Evolutionary conservation across 2,888 invertebrate species (phyloP).

Genomic region (Dioctria rufipes): DNA sequence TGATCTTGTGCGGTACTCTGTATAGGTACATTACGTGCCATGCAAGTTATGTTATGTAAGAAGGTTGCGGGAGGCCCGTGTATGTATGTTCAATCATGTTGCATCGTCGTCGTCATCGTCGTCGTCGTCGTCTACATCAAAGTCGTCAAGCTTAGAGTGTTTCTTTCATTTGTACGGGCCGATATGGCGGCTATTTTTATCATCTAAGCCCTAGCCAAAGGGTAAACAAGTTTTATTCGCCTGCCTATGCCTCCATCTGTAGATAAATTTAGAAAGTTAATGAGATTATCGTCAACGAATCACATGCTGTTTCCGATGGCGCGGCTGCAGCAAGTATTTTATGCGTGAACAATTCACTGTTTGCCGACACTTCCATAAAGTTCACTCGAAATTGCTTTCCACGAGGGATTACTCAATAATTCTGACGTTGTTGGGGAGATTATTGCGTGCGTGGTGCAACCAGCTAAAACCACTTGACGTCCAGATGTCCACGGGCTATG

Average conservation of each 20-base stretch:
- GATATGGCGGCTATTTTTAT: neutral
- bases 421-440: constrained; percentile 5
- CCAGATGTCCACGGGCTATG: constrained; percentile 1
- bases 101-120: neutral
- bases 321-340: neutral
- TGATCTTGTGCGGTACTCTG: neutral
- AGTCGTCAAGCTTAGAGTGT: neutral
- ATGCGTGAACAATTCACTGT: constrained; percentile 18
- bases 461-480: constrained; percentile 4
- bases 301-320: neutral
- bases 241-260: neutral
- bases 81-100: too few species aligned
- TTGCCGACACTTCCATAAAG: constrained; percentile 2
- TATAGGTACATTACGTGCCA: neutral
- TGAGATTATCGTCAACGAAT: constrained; percentile 19
- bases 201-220: neutral
- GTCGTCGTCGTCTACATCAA: neutral
- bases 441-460: neutral
- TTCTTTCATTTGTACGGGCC: neutral
- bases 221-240: constrained; percentile 10
- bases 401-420: neutral
- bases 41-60: neutral
- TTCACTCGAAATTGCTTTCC: neutral
- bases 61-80: neutral
- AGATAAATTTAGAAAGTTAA: constrained; percentile 23